These are phyloP conservation scores for Marmota flaviventris DNA, from an alignment of 2,113 vertebrate genomes.

Conservation along the genomic window DNA sequence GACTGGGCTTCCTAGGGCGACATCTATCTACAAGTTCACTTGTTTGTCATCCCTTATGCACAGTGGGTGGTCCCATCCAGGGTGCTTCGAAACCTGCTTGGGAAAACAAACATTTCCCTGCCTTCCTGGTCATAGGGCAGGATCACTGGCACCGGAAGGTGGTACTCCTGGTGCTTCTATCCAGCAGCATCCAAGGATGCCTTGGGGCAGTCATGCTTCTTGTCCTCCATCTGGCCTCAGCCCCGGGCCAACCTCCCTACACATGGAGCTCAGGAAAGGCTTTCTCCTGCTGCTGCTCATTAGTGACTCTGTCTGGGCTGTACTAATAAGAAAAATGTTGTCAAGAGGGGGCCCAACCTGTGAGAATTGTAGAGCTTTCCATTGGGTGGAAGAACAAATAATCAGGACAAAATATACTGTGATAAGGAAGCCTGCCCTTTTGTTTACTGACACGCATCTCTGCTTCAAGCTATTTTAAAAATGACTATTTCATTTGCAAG, in stretches of 20 bases:
- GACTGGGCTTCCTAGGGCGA: not conserved
- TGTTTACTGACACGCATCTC: slow-evolving; percentile 80
- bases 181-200: not conserved
- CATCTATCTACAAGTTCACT: not conserved
- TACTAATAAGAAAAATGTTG: not conserved
- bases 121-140: not conserved
- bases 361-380: slow-evolving; percentile 11
- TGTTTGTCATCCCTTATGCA: not conserved
- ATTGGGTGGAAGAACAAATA: slow-evolving; percentile 33
- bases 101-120: not conserved
- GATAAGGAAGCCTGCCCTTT: slow-evolving; percentile 74
- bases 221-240: not conserved
- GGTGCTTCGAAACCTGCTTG: not conserved
- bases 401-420: slow-evolving; percentile 49
- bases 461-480: slow-evolving; percentile 73
- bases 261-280: not conserved
- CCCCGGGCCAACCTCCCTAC: not conserved
- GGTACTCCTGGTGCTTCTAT: not conserved
- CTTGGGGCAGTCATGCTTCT: not conserved
- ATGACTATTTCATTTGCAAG: slow-evolving; percentile 80
- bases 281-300: not conserved
- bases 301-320: not conserved
- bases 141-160: not conserved
- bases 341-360: not conserved
- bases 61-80: not conserved